These are phyloP conservation scores for Clamator glandarius DNA, from an alignment of 2,797 vertebrate species.

Conservation along the genomic window DNA sequence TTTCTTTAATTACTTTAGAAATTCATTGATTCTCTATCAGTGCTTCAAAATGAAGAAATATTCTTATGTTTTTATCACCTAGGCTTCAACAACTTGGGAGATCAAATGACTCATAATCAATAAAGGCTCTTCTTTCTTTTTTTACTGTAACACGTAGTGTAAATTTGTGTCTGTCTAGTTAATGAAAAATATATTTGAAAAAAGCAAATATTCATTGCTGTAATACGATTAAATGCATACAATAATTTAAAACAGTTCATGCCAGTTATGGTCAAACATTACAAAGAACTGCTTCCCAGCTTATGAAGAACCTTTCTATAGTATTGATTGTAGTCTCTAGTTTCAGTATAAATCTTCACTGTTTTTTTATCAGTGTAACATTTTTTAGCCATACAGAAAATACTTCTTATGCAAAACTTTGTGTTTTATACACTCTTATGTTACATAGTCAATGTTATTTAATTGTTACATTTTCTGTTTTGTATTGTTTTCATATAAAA, in stretches of 20 bases:
- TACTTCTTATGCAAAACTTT: background rate
- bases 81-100: background rate
- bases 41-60: slow-evolving; percentile 19
- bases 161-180: slow-evolving; percentile 13
- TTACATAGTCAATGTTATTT: background rate
- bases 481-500: background rate
- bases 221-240: background rate
- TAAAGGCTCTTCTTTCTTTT: slow-evolving; percentile 29
- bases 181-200: slow-evolving; percentile 25
- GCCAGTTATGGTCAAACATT: background rate
- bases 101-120: slow-evolving; percentile 44
- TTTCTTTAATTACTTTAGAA: slow-evolving; percentile 26
- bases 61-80: slow-evolving; percentile 24
- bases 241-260: background rate
- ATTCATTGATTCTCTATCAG: background rate
- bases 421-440: background rate
- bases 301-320: background rate
- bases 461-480: background rate
- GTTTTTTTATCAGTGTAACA: background rate
- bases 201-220: slow-evolving; percentile 19
- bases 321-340: background rate
- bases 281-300: background rate
- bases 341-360: background rate
- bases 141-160: background rate
- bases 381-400: background rate